Evolutionary conservation across 2,888 invertebrate species (phyloP), one percentile per base, ranked within the genome.

Genomic region (Dendrolimus pini): DNA sequence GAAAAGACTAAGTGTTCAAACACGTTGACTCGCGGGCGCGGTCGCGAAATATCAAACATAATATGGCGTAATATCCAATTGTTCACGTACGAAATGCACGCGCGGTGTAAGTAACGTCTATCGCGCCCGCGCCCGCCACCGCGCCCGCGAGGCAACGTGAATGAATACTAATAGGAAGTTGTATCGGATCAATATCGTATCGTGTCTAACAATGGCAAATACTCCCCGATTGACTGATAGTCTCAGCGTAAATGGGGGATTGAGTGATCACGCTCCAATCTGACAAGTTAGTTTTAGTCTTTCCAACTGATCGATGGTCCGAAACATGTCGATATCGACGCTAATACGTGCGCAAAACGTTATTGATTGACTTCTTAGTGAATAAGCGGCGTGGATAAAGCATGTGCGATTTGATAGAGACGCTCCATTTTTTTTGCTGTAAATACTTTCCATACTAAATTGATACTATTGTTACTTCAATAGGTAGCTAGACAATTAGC

Each of bases 191-290:
- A 57, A 58, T 57, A 18, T 58, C 73, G 74, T 75, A 53, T 42
- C 75, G 74, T 66, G 41, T 30, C 1, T 2, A 54, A 59, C 65
- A 74, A 65, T 64, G 85, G 60, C 59, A 54, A 62, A 70, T 54
- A 13, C 12, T 55, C 58, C 59, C 77, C 62, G 73, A 75, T 81
- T 88, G 89, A 89, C 82, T 81, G 86, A 88, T 87, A 84, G 85
- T 79, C 80, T 62, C 66, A 67, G 68, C 74, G 85, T 88, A 88
- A 87, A 86, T 82, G 87, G 74, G 75, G 80, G 81, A 78, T 81
- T 89, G 89, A 89, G 82, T 83, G 89, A 88, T 89, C 87, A 78
- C 81, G 77, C 85, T 83, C 78, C 86, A 87, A 86, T 86, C 88
- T 85, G 88, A 88, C 89, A 86, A 89, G 83, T 88, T 87, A 83